phyloP scores from a whole-genome alignment of 2,113 vertebrate species.

The Oxyura jamaicensis region DNA sequence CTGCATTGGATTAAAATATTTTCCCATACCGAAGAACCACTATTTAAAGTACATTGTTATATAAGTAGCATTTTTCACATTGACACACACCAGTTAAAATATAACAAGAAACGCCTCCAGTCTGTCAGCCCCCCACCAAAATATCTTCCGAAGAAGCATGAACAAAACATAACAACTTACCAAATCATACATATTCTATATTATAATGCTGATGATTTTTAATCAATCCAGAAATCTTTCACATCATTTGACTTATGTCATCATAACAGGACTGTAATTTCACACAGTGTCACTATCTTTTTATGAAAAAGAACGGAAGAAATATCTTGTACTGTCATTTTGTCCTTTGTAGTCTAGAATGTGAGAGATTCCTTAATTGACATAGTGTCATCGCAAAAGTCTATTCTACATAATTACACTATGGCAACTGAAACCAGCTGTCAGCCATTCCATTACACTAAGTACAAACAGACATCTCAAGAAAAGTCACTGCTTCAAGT shows the following conservation, averaged over 20 bases:
- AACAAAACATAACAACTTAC: constrained; percentile 38
- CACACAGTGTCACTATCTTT: constrained; percentile 61
- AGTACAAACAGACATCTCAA: constrained; percentile 69
- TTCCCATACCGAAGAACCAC: neutral
- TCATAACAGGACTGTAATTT: constrained; percentile 62
- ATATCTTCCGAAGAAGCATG: constrained; percentile 5
- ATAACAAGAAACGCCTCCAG: constrained; percentile 22
- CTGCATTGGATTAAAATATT: constrained; percentile 32
- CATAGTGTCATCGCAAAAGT: constrained; percentile 65
- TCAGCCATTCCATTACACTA: constrained; percentile 67
- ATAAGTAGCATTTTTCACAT: constrained; percentile 30
- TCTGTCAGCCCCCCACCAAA: constrained; percentile 23
- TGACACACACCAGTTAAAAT: constrained; percentile 35
- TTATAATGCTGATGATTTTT: constrained; percentile 64
- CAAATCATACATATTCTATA: constrained; percentile 52
- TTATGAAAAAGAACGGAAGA: constrained; percentile 58
- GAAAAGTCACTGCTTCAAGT: constrained; percentile 54
- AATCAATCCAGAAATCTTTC: constrained; percentile 67
- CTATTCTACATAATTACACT: constrained; percentile 67
- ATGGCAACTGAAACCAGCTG: constrained; percentile 72
- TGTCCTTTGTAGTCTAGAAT: constrained; percentile 71
- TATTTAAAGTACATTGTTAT: constrained; percentile 42
- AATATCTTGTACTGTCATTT: constrained; percentile 68
- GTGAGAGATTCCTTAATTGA: constrained; percentile 70
- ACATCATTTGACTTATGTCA: constrained; percentile 68